These are phyloP conservation scores for Papilio gigon DNA, from an alignment of 2,888 invertebrate species.

Conservation along the genomic window DNA sequence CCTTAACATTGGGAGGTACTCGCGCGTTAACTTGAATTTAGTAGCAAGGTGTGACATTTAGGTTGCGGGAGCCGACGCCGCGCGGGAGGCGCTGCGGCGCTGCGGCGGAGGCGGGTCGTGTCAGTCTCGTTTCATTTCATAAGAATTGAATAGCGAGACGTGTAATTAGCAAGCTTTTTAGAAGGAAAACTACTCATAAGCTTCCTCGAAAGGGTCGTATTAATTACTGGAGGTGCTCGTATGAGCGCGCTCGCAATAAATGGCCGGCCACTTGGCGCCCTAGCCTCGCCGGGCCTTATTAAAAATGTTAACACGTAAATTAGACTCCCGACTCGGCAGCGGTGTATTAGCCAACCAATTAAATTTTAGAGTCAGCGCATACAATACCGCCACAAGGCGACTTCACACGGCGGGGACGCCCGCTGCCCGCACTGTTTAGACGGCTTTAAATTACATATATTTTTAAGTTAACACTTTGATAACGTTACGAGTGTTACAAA, in stretches of 20 bases:
- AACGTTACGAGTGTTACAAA: constrained; percentile 56
- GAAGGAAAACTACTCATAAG: constrained; percentile 81
- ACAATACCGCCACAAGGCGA: constrained; percentile 65
- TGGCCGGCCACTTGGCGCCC: constrained; percentile 80
- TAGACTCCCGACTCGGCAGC: constrained; percentile 66
- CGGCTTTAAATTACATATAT: constrained; percentile 47
- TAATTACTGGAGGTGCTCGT: constrained; percentile 79
- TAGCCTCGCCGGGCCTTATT: constrained; percentile 77
- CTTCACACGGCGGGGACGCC: constrained; percentile 59
- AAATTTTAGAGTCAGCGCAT: constrained; percentile 71
- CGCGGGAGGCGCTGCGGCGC: constrained; percentile 26
- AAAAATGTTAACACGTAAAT: constrained; percentile 82
- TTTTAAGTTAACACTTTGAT: constrained; percentile 59
- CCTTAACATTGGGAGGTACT: constrained; percentile 77
- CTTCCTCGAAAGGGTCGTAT: constrained; percentile 78
- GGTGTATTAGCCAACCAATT: constrained; percentile 80
- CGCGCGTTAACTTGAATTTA: constrained; percentile 74
- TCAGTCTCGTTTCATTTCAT: constrained; percentile 44
- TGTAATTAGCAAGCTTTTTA: constrained; percentile 78
- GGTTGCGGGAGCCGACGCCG: constrained; percentile 40
- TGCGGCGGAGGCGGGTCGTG: constrained; percentile 38
- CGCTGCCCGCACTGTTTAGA: constrained; percentile 52
- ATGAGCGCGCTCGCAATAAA: constrained; percentile 73
- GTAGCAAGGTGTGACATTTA: constrained; percentile 67
- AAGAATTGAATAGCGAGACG: constrained; percentile 62